Percentiles rank a stretch among this genome's conserved stretches.
Evolutionary conservation across 1,140 invertebrate genomes (phyloP).

Genomic region (Drosophila quadrilineata): DNA sequence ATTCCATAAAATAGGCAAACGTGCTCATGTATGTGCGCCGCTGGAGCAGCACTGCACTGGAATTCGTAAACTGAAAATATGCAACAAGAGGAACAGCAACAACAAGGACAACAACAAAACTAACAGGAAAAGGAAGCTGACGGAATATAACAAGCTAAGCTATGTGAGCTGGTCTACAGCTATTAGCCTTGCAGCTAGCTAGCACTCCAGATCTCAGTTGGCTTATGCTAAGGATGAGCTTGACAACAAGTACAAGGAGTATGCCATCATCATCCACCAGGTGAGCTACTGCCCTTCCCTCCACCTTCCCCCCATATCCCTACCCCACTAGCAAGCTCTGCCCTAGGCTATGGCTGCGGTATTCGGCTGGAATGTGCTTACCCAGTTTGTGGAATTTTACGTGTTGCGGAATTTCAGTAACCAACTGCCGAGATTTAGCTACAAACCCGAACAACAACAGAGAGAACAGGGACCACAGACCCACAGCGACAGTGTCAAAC

Average conservation of each 20-base stretch:
- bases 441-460: conserved; percentile 2
- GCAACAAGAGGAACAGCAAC: conserved; percentile 38
- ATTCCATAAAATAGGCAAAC: conserved; percentile 57
- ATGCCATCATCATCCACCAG: conserved; percentile 1
- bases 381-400: conserved; percentile 48
- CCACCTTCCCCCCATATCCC: too few relatives aligned
- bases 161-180: conserved; percentile 46
- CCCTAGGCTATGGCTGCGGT: conserved; percentile 32
- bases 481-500: conserved; percentile 23
- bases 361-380: conserved; percentile 43
- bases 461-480: not conserved
- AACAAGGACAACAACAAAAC: conserved; percentile 11
- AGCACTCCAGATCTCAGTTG: not conserved
- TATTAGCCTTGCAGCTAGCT: conserved; percentile 39
- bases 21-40: conserved; percentile 48
- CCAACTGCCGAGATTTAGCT: conserved; percentile 41
- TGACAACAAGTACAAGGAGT: conserved; percentile 6
- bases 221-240: conserved; percentile 37
- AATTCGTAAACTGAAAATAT: conserved; percentile 69
- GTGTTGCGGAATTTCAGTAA: conserved; percentile 63
- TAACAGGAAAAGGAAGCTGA: conserved; percentile 8
- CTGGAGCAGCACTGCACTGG: conserved; percentile 23
- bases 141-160: conserved; percentile 58
- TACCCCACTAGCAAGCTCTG: not conserved
- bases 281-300: not conserved